Base-by-base conservation (phyloP, 2,888 invertebrate genomes). In the Silvanus unidentatus region DNA sequence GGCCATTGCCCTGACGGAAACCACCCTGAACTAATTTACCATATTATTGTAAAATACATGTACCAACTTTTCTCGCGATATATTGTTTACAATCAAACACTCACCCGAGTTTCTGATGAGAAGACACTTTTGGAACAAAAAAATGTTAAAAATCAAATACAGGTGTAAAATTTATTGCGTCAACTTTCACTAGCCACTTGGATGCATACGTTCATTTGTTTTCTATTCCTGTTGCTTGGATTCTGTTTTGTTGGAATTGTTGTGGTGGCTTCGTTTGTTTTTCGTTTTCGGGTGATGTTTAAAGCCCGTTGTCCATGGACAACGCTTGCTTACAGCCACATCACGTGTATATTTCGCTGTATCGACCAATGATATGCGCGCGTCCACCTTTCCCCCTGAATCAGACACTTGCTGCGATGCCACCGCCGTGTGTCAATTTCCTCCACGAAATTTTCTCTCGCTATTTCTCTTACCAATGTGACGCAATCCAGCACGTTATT, bases 301-400 rank as follows among this genome's bases (percentile, higher is more conserved):
- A 22, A 22, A 22, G 22, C 22, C 22, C 22, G 22, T 22, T 22
- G 22, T 22, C 22, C 22, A 14, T 40, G 29, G 27, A 22, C 36
- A 41, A 35, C 34, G 32, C 40, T 38, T 32, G 45, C 45, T 43
- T 44, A 48, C 42, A 41, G 42, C 49, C 47, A 47, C 44, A 52
- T 63, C 63, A 63, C 62, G 62, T 63, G 63, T 56, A 50, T 50
- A 47, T 48, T 52, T 49, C 30, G 62, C 62, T 63, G 50, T 62
- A 64, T 64, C 64, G 64, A 63, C 60, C 62, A 64, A 63, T 61
- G 55, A 54, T 37, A 50, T 55, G 56, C 54, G 58, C 54, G 57
- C 54, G 53, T 47, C 47, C 45, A 48, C 48, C 43, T 48, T 48
- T 53, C 46, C 48, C 45, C 37, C 37, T 37, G 37, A 37, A 37